Evolutionary conservation across 2,113 vertebrate species (phyloP).

Genomic region (Ia io): DNA sequence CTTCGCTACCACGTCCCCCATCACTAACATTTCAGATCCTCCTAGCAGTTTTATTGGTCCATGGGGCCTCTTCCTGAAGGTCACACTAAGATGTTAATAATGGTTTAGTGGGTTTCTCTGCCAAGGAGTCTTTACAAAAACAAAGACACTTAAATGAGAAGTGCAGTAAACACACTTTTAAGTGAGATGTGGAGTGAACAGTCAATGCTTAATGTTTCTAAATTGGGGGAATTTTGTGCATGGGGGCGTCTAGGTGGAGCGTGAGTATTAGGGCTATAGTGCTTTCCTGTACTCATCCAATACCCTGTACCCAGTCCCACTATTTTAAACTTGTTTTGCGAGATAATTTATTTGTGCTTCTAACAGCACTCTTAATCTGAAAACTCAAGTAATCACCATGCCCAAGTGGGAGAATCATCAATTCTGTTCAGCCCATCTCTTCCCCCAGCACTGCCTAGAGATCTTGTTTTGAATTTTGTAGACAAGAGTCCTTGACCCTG

Average conservation of each 20-base stretch:
- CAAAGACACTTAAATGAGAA: neutral
- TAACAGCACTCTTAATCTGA: neutral
- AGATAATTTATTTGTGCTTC: neutral
- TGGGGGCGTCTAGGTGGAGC: neutral
- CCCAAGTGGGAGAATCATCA: neutral
- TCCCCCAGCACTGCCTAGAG: neutral
- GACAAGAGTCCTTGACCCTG: neutral
- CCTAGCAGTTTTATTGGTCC: neutral
- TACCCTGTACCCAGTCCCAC: neutral
- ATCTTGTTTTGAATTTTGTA: neutral
- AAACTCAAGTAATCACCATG: neutral
- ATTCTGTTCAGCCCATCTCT: neutral
- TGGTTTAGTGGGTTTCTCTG: neutral
- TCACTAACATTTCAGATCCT: neutral
- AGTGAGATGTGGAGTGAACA: neutral
- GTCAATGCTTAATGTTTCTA: neutral
- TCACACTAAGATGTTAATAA: slow-evolving; percentile 5
- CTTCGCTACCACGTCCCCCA: neutral
- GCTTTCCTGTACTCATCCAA: neutral
- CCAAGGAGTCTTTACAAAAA: neutral
- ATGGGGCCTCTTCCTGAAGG: neutral
- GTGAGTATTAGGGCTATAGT: neutral
- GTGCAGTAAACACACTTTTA: neutral
- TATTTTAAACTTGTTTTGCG: neutral
- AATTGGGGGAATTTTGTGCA: neutral